Evolutionary conservation across 1,140 invertebrate genomes (phyloP), one percentile per base, ranked within the genome.

Genomic region (Tenebrio molitor): DNA sequence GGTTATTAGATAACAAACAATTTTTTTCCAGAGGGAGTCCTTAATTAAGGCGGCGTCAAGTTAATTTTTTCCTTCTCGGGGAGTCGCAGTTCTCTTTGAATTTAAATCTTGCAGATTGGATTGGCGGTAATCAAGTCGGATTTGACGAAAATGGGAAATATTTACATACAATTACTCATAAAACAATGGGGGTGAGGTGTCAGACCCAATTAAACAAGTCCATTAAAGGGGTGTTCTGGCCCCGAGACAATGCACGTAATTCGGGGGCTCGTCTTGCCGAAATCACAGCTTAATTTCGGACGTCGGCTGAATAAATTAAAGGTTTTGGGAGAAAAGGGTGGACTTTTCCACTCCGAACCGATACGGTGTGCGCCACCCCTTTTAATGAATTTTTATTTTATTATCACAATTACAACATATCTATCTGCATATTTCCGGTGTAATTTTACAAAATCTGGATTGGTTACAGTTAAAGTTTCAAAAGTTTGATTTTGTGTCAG

Each of bases 261-360:
- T 33, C 29, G 4, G 10, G 29, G 29, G 29, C n/a, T 33, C 29
- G 29, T 4, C 29, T 33, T 10, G 29, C 44, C 12, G n/a, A 50
- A 50, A 50, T 50, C 44, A 19, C 6, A 50, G 44, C 44, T 50
- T 50, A 50, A 50, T 50, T 17, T 21, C 44, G 16, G 44, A 50
- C 44, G 44, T 21, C 19, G 16, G 17, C 44, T 17, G 44, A 50
- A 50, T 50, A 50, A 50, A 50, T 50, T 50, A 50, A 21, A 50
- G 4, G 4, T 33, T 10, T 33, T 33, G 4, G 4, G 29, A n/a
- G n/a, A n/a, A n/a, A n/a, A n/a, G n/a, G n/a, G n/a, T n/a, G 4
- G 44, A 16, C 12, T 5, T 12, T 41, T 41, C 36, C 5, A 41
- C 12, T 41, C 12, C 44, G 7, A 50, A n/a, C n/a, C n/a, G n/a